Conservation (phyloP, 2,113 vertebrate species). For the Symphodus melops region DNA sequence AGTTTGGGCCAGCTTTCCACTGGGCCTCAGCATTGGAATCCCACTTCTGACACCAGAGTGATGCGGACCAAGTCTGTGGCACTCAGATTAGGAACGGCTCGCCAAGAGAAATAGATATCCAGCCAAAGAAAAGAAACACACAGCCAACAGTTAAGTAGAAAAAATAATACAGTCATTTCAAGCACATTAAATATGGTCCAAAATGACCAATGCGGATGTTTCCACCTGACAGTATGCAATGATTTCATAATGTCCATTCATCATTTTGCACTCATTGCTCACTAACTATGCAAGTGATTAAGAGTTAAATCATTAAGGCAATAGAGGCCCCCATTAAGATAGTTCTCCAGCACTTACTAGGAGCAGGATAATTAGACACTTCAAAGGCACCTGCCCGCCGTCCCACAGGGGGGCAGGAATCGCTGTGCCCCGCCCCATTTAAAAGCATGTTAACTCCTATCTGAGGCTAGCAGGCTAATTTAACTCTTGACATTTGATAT, state of each 20-base stretch:
- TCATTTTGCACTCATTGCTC: too few relatives aligned
- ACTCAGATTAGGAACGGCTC: slow-evolving; percentile 78
- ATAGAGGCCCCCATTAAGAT: slow-evolving; percentile 68
- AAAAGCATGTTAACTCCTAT: slow-evolving; percentile 86
- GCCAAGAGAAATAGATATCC: slow-evolving; percentile 75
- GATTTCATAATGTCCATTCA: slow-evolving; percentile 12
- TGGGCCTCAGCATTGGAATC: slow-evolving; percentile 72
- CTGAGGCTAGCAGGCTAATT: slow-evolving; percentile 87
- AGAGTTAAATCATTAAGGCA: slow-evolving; percentile 28
- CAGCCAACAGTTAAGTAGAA: slow-evolving; percentile 70
- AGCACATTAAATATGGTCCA: slow-evolving; percentile 50
- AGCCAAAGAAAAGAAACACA: slow-evolving; percentile 72
- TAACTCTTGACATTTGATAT: slow-evolving; percentile 90
- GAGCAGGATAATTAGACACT: slow-evolving; percentile 84
- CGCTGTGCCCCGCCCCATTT: slow-evolving; percentile 70
- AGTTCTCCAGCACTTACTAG: slow-evolving; percentile 75
- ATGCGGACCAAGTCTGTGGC: slow-evolving; percentile 80
- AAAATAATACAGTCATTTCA: slow-evolving; percentile 60
- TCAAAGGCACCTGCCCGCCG: slow-evolving; percentile 83
- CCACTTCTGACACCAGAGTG: slow-evolving; percentile 74
- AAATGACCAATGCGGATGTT: slow-evolving; percentile 47
- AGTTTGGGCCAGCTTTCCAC: slow-evolving; percentile 76
- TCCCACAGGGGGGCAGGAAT: slow-evolving; percentile 74
- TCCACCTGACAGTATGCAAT: slow-evolving; percentile 50
- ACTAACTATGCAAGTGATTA: slow-evolving; percentile 17